Percentiles rank a stretch among this genome's conserved stretches.
phyloP scores from a whole-genome alignment of 2,113 vertebrate genomes.

The Dicerorhinus sumatrensis region DNA sequence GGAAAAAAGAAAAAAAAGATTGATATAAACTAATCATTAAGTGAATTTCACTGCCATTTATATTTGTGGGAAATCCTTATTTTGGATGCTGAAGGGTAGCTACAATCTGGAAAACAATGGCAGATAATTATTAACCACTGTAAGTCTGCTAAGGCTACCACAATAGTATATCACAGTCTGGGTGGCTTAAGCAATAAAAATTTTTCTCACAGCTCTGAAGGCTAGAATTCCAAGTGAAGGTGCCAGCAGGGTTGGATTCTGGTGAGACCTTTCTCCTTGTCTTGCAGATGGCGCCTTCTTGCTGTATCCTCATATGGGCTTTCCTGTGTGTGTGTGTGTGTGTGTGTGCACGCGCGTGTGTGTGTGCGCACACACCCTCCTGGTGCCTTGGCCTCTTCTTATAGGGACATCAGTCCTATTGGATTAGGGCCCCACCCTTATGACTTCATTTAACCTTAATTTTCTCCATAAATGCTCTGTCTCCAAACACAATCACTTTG shows the following conservation, averaged over 20 bases:
- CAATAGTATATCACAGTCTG: too few species aligned
- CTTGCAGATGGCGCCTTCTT: too few species aligned
- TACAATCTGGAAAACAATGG: conserved; percentile 49
- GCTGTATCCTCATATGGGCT: too few species aligned
- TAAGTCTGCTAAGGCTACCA: background rate
- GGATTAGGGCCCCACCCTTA: background rate
- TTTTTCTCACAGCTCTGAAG: too few species aligned
- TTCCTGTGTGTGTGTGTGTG: too few species aligned
- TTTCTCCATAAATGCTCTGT: background rate
- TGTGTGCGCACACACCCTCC: background rate
- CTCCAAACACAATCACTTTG: background rate
- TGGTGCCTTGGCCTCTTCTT: background rate
- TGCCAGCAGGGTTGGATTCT: too few species aligned
- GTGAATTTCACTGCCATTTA: background rate
- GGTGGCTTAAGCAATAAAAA: background rate
- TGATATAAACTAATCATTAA: background rate
- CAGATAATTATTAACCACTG: background rate
- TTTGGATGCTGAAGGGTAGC: conserved; percentile 43
- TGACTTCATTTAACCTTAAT: too few species aligned
- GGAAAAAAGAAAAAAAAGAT: background rate
- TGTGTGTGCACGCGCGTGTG: too few species aligned
- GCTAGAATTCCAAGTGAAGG: too few species aligned
- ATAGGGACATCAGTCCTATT: background rate
- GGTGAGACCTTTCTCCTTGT: too few species aligned
- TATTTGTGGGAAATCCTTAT: background rate